Evolutionary conservation across 2,888 invertebrate species (phyloP).

Genomic region (Parnassius mnemosyne): DNA sequence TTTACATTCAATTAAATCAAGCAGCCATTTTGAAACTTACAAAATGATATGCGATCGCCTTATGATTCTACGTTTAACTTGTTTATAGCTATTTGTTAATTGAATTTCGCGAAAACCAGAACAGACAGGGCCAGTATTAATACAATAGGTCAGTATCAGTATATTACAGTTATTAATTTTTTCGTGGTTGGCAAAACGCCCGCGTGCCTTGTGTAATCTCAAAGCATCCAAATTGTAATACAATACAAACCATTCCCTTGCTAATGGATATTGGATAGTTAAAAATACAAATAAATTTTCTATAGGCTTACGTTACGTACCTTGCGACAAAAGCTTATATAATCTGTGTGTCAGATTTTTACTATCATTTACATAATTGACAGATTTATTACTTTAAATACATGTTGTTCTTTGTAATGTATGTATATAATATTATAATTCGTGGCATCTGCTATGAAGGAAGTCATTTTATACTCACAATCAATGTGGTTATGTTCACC

Average conservation of each 20-base stretch:
- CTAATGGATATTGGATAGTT: conserved; percentile 39
- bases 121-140: conserved; percentile 10
- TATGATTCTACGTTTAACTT: not conserved
- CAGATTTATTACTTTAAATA: conserved; percentile 11
- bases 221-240: conserved; percentile 34
- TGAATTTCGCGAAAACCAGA: conserved; percentile 20
- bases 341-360: conserved; percentile 13
- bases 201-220: conserved; percentile 47
- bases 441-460: not conserved
- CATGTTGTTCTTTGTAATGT: conserved; percentile 10
- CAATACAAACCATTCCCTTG: conserved; percentile 43
- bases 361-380: conserved; percentile 29
- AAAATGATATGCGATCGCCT: conserved; percentile 3
- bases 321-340: conserved; percentile 7
- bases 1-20: conserved; percentile 17
- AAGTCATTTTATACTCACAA: not conserved
- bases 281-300: too few species aligned
- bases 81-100: conserved; percentile 9
- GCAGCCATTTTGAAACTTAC: conserved; percentile 19
- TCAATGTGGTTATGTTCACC: too few species aligned
- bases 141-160: conserved; percentile 24
- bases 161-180: conserved; percentile 50
- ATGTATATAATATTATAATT: not conserved
- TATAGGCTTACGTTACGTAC: not conserved
- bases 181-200: conserved; percentile 56